Evolutionary conservation across 2,797 vertebrate genomes (phyloP).

Genomic region (Apogon hyalosoma): DNA sequence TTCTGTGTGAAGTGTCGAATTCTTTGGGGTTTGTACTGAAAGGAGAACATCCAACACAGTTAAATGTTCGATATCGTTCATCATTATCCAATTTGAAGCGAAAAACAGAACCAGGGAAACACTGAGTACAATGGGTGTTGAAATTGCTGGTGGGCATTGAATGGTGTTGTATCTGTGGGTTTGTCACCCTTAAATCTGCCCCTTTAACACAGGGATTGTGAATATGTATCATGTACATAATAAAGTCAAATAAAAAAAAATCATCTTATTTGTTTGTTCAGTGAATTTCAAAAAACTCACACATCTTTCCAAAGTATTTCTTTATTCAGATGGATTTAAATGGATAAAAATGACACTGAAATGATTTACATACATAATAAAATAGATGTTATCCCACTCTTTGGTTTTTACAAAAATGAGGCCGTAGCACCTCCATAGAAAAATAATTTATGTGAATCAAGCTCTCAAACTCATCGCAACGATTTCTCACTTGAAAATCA

Average conservation of each 20-base stretch:
- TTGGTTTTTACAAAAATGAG: constrained; percentile 79
- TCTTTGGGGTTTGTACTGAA: neutral
- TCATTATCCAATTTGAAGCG: constrained; percentile 2
- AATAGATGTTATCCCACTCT: constrained; percentile 77
- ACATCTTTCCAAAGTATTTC: constrained; percentile 23
- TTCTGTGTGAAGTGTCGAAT: neutral
- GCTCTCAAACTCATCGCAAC: constrained; percentile 47
- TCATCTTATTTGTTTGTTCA: constrained; percentile 5
- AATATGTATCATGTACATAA: constrained; percentile 64
- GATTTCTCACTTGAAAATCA: constrained; percentile 26
- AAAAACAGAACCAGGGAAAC: constrained; percentile 10
- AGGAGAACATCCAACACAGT: neutral
- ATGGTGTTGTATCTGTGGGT: constrained; percentile 19
- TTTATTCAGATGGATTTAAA: constrained; percentile 74
- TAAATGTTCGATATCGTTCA: constrained; percentile 4
- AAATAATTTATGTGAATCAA: constrained; percentile 77
- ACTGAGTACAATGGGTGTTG: constrained; percentile 6
- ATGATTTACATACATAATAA: constrained; percentile 74
- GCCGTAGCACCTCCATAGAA: constrained; percentile 71
- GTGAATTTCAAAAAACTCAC: neutral
- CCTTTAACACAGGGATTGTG: constrained; percentile 22
- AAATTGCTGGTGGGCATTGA: constrained; percentile 14
- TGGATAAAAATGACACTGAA: constrained; percentile 62
- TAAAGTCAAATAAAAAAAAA: constrained; percentile 43
- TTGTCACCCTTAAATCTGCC: constrained; percentile 29